Evolutionary conservation across 1,140 invertebrate genomes (phyloP).

Genomic region (Mercenaria mercenaria): DNA sequence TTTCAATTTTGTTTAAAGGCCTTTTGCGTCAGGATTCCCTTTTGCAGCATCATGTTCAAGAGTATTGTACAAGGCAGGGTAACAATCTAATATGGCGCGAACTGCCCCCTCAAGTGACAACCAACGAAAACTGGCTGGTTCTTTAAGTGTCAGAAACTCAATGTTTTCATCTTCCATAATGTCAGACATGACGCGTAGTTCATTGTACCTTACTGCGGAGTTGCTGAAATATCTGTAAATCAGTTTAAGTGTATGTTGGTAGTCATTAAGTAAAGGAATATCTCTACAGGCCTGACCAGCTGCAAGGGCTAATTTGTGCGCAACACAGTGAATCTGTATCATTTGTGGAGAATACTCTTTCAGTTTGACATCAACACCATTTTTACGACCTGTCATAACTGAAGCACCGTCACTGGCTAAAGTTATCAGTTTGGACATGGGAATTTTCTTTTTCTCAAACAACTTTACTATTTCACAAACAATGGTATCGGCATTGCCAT

Average conservation of each 20-base stretch:
- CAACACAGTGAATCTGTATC: constrained; percentile 50
- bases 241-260: constrained; percentile 6
- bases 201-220: constrained; percentile 49
- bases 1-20: neutral
- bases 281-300: constrained; percentile 33
- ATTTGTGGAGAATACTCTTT: neutral
- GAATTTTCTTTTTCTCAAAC: neutral
- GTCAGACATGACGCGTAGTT: neutral
- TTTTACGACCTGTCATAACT: neutral
- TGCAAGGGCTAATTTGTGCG: too few species aligned
- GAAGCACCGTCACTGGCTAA: constrained; percentile 26
- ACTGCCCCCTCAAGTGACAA: too few species aligned
- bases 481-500: neutral
- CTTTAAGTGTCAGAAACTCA: too few species aligned
- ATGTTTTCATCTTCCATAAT: neutral
- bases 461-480: neutral
- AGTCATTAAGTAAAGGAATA: constrained; percentile 5
- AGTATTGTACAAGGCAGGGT: neutral
- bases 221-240: constrained; percentile 28
- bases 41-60: neutral
- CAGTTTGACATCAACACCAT: constrained; percentile 20
- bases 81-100: neutral
- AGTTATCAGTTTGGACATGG: neutral
- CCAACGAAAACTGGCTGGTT: too few species aligned
- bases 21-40: neutral